Evolutionary conservation across 2,888 invertebrate genomes (phyloP).

Genomic region (Brenthis hecate): DNA sequence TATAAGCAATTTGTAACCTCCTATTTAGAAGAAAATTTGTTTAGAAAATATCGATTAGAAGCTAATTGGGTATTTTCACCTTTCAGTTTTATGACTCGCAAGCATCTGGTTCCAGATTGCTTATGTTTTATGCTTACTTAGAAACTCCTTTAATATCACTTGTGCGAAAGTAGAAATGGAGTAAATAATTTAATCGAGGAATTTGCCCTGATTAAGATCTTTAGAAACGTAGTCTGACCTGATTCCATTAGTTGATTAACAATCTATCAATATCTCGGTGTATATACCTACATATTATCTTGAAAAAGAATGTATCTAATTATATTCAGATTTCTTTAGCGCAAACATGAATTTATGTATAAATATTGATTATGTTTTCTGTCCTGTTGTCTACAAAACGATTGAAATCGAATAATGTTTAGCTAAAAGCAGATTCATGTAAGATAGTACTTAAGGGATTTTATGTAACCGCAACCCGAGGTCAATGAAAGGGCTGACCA

Average conservation of each 20-base stretch:
- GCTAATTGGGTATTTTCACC: slow-evolving; percentile 76
- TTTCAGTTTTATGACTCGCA: slow-evolving; percentile 71
- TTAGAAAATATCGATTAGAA: slow-evolving; percentile 72
- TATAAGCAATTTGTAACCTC: not conserved
- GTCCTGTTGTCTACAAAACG: no score
- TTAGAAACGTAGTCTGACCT: slow-evolving; percentile 53
- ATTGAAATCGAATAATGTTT: slow-evolving; percentile 25
- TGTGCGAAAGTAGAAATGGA: slow-evolving; percentile 9
- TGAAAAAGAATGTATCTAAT: not conserved
- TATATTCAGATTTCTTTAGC: no score
- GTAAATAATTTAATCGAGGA: slow-evolving; percentile 20
- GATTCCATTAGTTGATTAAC: slow-evolving; percentile 71
- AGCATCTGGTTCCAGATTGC: slow-evolving; percentile 76
- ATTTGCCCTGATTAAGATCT: slow-evolving; percentile 58
- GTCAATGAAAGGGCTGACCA: slow-evolving; percentile 76
- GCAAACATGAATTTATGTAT: not conserved
- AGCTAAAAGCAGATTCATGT: slow-evolving; percentile 76
- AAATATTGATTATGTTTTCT: not conserved
- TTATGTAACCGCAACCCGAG: slow-evolving; percentile 72
- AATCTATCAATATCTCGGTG: slow-evolving; percentile 43
- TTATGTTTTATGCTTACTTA: slow-evolving; percentile 76
- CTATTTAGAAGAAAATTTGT: slow-evolving; percentile 31
- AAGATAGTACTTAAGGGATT: slow-evolving; percentile 65
- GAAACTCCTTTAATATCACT: slow-evolving; percentile 50
- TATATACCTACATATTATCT: not conserved